Evolutionary conservation across 2,888 invertebrate genomes (phyloP), one percentile per base, ranked within the genome.

Genomic region (Microctonus aethiopoides): DNA sequence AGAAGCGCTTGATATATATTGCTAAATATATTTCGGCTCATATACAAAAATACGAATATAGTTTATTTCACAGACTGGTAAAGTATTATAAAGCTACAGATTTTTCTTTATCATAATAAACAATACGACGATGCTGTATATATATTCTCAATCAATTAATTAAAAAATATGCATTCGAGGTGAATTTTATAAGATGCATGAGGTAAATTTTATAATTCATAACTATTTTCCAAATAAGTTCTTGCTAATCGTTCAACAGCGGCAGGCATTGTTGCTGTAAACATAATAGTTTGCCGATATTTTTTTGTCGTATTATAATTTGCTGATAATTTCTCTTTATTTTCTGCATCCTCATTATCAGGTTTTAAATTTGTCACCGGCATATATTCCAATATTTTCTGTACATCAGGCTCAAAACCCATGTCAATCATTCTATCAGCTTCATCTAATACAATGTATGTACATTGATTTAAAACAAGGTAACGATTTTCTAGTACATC

Each of bases 341-440:
- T 97, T 88, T 99, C 99, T 0, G 99, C 99, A 78, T 98, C 99
- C 79, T 99, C 99, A 0, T 94, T 93, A 83, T 99, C 99, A 0
- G 99, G 99, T 86, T 99, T 99, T 70, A 97, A 89, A 87, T 99
- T 99, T 0, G 98, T 93, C 0, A 98, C 99, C 0, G 99, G 99
- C 94, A 99, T 96, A 85, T 94, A 97, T 81, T 98, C 98, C 36
- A 99, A 89, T 87, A 99, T 99, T 86, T 96, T 97, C 83, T 99
- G 98, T 0, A 99, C 99, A 82, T 96, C 95, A 52, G 98, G 96
- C 87, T 99, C 99, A 85, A 99, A 99, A 85, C 99, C 99, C 96
- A 99, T 98, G 90, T 99, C 99, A 87, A 99, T 98, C 99, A 99
- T 99, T 83, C 98, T 92, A 89, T 99, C 99, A 36, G 99, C 99